Evolutionary conservation across 2,797 vertebrate genomes (phyloP).

Genomic region (Pangasius sanitwongsei): DNA sequence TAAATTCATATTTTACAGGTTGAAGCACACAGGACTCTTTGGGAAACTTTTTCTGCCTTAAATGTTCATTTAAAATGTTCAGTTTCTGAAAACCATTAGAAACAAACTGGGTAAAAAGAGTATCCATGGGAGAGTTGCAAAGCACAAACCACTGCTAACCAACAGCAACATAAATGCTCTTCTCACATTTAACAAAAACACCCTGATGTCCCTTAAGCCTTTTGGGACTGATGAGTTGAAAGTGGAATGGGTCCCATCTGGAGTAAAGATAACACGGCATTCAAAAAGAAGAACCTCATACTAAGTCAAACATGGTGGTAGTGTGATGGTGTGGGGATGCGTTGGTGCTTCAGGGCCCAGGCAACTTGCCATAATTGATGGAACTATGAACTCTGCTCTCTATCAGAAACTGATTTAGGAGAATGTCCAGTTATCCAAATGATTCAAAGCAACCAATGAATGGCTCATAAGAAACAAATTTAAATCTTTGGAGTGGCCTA

Average conservation of each 20-base stretch:
- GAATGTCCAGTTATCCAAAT: not conserved
- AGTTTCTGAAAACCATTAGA: not conserved
- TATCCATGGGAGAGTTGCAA: not conserved
- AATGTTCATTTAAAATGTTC: not conserved
- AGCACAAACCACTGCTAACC: not conserved
- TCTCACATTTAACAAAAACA: not conserved
- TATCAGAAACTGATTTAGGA: not conserved
- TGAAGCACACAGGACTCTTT: not conserved
- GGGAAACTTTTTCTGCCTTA: not conserved
- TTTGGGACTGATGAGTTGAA: not conserved
- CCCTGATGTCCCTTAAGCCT: not conserved
- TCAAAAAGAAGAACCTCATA: not conserved
- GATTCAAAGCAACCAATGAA: not conserved
- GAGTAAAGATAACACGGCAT: not conserved
- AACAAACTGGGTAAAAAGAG: not conserved
- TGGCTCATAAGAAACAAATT: not conserved
- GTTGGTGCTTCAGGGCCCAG: no score
- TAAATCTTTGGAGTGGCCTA: not conserved
- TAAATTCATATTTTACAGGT: not conserved
- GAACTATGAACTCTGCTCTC: not conserved
- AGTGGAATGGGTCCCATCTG: not conserved
- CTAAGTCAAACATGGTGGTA: not conserved
- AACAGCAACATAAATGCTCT: not conserved
- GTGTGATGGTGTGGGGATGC: not conserved
- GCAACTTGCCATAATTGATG: not conserved